Evolutionary conservation across 1,140 invertebrate genomes (phyloP).

Genomic region (Bombus polaris): DNA sequence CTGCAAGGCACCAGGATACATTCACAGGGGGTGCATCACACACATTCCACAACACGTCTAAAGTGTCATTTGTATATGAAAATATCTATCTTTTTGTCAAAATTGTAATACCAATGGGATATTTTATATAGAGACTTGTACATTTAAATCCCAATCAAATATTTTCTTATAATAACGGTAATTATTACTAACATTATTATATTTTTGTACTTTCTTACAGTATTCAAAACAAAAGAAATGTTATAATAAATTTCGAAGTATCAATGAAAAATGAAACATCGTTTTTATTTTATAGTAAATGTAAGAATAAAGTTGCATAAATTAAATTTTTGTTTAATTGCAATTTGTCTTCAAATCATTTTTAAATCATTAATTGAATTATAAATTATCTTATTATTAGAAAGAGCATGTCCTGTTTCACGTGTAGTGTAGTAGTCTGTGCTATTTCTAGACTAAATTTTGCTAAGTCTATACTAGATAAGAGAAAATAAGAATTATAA

Average conservation of each 20-base stretch:
- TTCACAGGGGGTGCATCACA: conserved; percentile 82
- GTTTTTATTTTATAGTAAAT: background rate
- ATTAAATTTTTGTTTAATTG: background rate
- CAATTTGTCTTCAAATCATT: background rate
- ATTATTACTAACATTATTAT: background rate
- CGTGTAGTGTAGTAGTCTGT: conserved; percentile 68
- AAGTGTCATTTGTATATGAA: conserved; percentile 74
- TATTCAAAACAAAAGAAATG: background rate
- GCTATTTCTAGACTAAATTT: conserved; percentile 69
- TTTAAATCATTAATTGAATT: background rate
- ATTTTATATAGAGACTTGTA: conserved; percentile 18
- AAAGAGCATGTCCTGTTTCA: conserved; percentile 40
- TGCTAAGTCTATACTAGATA: conserved; percentile 68
- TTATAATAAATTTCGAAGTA: background rate
- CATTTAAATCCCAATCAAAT: background rate
- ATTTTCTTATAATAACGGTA: background rate
- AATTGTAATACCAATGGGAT: conserved; percentile 24
- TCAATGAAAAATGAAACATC: background rate
- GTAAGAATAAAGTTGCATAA: background rate
- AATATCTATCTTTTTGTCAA: conserved; percentile 50
- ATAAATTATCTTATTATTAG: background rate
- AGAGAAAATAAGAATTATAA: conserved; percentile 54
- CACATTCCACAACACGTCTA: conserved; percentile 82
- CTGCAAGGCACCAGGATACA: conserved; percentile 82
- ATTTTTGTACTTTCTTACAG: background rate